Percentiles rank a stretch among this genome's conserved stretches.
phyloP scores from a whole-genome alignment of 1,140 invertebrate genomes.

The Pachypeltis micranthus region DNA sequence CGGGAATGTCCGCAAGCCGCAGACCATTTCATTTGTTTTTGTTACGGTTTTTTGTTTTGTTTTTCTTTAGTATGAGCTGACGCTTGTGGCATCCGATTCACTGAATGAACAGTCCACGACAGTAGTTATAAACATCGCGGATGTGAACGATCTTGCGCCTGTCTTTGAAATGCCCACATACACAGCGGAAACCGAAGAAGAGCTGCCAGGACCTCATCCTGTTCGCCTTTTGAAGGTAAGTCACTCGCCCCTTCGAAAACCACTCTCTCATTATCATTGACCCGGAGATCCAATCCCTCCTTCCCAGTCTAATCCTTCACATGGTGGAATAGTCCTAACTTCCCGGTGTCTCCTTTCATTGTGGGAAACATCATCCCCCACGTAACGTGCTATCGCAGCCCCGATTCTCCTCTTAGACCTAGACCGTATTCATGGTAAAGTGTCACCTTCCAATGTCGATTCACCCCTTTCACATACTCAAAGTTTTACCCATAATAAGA shows the following conservation, averaged over 20 bases:
- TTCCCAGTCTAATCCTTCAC: too few species aligned
- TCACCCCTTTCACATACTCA: too few species aligned
- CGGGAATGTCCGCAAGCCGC: conserved; percentile 25
- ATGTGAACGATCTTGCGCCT: conserved; percentile 72
- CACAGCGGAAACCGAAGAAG: conserved; percentile 52
- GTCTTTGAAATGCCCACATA: conserved; percentile 58
- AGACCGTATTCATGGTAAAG: too few species aligned
- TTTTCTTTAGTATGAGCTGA: conserved; percentile 61
- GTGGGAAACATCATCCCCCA: too few species aligned
- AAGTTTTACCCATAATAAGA: too few species aligned
- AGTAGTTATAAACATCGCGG: conserved; percentile 61
- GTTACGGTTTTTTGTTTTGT: conserved; percentile 23
- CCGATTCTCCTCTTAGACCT: too few species aligned
- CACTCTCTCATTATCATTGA: too few species aligned
- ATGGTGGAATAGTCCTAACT: too few species aligned
- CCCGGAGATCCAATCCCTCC: too few species aligned
- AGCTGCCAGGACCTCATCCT: conserved; percentile 45
- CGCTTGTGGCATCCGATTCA: conserved; percentile 73
- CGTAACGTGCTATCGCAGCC: too few species aligned
- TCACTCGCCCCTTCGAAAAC: neutral
- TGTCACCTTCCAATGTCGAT: too few species aligned
- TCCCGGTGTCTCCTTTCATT: too few species aligned
- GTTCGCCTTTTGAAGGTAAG: conserved; percentile 48
- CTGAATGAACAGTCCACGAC: conserved; percentile 70
- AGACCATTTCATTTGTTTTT: conserved; percentile 6